Conservation (phyloP, 2,113 vertebrate genomes). For the Ascaphus truei region DNA sequence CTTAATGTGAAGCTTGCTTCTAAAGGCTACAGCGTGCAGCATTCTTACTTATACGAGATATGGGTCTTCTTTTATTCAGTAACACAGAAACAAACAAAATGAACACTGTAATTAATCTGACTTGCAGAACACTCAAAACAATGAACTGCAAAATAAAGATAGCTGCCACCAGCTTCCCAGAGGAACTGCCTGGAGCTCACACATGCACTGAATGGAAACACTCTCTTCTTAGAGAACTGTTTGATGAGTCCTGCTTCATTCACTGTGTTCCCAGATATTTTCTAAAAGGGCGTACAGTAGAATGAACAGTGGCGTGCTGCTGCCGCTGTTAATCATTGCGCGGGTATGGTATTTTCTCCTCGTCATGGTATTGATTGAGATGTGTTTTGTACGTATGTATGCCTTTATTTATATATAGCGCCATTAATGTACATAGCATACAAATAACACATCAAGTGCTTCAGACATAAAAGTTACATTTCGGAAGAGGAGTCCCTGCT, state of each 20-base stretch:
- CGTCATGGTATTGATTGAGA: too few relatives aligned
- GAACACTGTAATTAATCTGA: constrained; percentile 58
- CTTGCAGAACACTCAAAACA: constrained; percentile 54
- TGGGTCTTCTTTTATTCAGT: constrained; percentile 47
- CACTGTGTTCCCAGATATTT: too few relatives aligned
- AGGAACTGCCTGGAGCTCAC: constrained; percentile 12
- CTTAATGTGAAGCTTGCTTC: constrained; percentile 46
- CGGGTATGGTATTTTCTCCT: too few relatives aligned
- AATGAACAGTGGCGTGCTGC: too few relatives aligned
- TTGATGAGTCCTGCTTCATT: background rate
- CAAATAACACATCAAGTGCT: too few relatives aligned
- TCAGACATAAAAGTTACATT: too few relatives aligned
- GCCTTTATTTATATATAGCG: too few relatives aligned
- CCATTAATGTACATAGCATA: too few relatives aligned
- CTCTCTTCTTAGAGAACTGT: background rate
- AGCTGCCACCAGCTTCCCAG: constrained; percentile 40
- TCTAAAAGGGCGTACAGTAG: too few relatives aligned
- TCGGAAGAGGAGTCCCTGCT: too few relatives aligned
- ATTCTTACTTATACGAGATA: constrained; percentile 32
- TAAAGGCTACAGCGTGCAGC: constrained; percentile 39
- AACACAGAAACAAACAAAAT: constrained; percentile 53
- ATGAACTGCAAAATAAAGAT: constrained; percentile 42
- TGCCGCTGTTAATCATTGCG: too few relatives aligned
- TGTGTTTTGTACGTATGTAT: too few relatives aligned
- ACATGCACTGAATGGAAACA: background rate